Evolutionary conservation across 2,797 vertebrate genomes (phyloP).

Genomic region (Odontamblyopus rebecca): DNA sequence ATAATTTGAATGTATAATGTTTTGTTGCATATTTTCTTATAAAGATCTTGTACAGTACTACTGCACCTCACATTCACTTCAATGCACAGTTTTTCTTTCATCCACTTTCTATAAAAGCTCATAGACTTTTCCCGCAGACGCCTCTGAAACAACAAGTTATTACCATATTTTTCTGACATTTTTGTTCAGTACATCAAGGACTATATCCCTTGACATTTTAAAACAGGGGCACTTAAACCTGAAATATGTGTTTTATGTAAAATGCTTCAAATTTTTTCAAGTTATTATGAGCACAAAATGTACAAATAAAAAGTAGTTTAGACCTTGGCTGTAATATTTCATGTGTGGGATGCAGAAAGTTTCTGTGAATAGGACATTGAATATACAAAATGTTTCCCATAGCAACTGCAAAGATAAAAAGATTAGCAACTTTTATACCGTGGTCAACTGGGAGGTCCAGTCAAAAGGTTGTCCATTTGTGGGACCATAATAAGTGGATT

Average conservation of each 20-base stretch:
- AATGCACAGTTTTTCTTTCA: background rate
- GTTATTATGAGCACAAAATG: background rate
- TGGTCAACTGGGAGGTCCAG: too few relatives aligned
- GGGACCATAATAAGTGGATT: too few relatives aligned
- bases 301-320: background rate
- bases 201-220: background rate
- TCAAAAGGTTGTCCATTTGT: too few relatives aligned
- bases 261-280: background rate
- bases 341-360: background rate
- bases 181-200: background rate
- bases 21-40: background rate
- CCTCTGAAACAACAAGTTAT: background rate
- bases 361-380: background rate
- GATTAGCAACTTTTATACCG: too few relatives aligned
- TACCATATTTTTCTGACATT: background rate
- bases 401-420: background rate
- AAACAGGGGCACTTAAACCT: background rate
- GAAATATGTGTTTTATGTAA: background rate
- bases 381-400: background rate
- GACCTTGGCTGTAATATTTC: background rate
- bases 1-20: background rate
- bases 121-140: background rate
- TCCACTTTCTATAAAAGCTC: background rate
- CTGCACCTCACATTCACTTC: conserved; percentile 2
- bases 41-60: background rate